Base-by-base conservation (phyloP, 1,140 invertebrate species). In the Contarinia nasturtii region DNA sequence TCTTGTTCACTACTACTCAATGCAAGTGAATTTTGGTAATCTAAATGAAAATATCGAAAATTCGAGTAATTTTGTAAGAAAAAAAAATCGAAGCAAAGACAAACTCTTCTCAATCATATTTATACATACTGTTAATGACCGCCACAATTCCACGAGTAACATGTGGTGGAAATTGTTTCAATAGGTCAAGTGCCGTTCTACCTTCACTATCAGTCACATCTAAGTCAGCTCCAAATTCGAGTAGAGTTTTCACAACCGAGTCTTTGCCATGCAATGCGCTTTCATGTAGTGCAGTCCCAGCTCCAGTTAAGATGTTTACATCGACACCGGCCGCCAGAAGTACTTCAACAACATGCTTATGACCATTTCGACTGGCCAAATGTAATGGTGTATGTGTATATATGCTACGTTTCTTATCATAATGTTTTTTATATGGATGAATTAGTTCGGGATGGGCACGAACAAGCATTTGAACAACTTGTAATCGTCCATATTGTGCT, bases 181-280 rank as follows among this genome's bases (percentile, higher is more conserved):
- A 70, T 33, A 93, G 72, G 58, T 93, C 87, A 43, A 88, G 72
- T 2, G 91, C 90, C 10, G 89, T 94, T 61, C 82, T 79, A 49
- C 81, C 78, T 48, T 78, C 72, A 14, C 73, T 73, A 59, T 95
- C 85, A 11, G 78, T 70, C 38, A 86, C 79, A 48, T 76, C 73
- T 12, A 89, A 67, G 64, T 93, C 83, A 19, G 88, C 83, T 5
- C 88, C 88, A 46, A 77, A 70, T 38, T 86, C 77, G 5, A 97
- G 61, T 14, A 96, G 67, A 0, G 86, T 74, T 45, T 80, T 71
- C 4, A 91, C 90, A 21, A 94, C 88, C 51, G 89, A 85, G 51
- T 86, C 76, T 68, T 96, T 95, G 44, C 91, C 91, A 66, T 83
- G 94, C 7, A 93, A 72, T 0, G 89, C 90, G 2, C 92, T 92